Percentiles rank a stretch among this genome's conserved stretches.
Conservation (phyloP, 2,888 invertebrate genomes). For the Cephus pygmeus region DNA sequence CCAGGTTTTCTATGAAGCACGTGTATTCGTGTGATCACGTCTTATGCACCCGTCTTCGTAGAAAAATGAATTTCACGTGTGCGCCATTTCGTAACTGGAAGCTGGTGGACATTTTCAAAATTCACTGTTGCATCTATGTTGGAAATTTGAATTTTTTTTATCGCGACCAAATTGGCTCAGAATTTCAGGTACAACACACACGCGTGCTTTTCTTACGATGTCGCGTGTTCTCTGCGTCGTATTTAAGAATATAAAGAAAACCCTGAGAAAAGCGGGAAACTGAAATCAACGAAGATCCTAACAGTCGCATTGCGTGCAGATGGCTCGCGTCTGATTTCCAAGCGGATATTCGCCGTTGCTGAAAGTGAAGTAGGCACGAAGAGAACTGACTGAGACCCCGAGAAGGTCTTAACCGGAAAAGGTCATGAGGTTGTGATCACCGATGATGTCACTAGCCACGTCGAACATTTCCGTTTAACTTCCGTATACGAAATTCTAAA, state of each 20-base stretch:
- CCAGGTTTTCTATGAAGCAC: not conserved
- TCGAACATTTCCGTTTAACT: not conserved
- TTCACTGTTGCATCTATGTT: not conserved
- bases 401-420: not conserved
- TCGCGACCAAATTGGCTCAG: not conserved
- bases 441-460: not conserved
- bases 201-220: not conserved
- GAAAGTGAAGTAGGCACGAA: not conserved
- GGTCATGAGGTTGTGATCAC: not conserved
- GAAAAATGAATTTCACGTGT: not conserved
- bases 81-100: not conserved
- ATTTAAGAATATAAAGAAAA: not conserved
- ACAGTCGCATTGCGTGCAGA: conserved; percentile 50
- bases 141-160: no score
- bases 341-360: conserved; percentile 11
- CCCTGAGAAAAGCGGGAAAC: not conserved
- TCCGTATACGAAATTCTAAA: not conserved
- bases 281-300: conserved; percentile 27
- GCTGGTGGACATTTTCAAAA: not conserved
- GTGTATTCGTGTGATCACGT: not conserved
- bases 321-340: conserved; percentile 49
- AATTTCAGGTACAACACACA: not conserved
- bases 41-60: not conserved
- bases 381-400: not conserved
- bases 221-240: not conserved